Percentiles rank a stretch among this genome's conserved stretches.
Conservation (phyloP, 2,797 vertebrate species). For the Melanotaenia boesemani region DNA sequence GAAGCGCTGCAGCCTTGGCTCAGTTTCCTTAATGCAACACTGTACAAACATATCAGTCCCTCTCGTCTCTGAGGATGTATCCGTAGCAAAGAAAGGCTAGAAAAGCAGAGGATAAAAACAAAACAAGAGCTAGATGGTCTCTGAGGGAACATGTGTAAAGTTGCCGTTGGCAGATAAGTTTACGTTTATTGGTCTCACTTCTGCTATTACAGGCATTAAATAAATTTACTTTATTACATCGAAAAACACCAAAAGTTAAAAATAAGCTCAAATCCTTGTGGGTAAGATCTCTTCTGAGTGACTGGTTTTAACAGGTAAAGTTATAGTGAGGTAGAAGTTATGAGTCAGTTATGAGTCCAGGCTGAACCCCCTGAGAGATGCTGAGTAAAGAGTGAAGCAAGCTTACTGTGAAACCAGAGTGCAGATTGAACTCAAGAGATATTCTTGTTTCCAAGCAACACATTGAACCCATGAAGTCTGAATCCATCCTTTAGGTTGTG, state of each 20-base stretch:
- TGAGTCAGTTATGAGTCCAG: slow-evolving; percentile 13
- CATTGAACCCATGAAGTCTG: background rate
- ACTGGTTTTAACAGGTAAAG: slow-evolving; percentile 42
- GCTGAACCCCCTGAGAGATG: slow-evolving; percentile 19
- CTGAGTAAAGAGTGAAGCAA: slow-evolving; percentile 27
- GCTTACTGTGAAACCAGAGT: slow-evolving; percentile 28
- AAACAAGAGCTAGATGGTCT: slow-evolving; percentile 52
- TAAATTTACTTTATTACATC: slow-evolving; percentile 63
- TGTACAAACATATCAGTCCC: slow-evolving; percentile 71
- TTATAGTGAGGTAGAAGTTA: slow-evolving; percentile 19
- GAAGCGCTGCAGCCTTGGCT: slow-evolving; percentile 56
- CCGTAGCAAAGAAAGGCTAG: slow-evolving; percentile 45
- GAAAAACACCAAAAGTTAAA: slow-evolving; percentile 62
- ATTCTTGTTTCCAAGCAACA: background rate
- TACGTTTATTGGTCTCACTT: slow-evolving; percentile 47
- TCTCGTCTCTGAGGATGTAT: slow-evolving; percentile 57
- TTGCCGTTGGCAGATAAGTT: slow-evolving; percentile 53
- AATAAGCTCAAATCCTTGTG: slow-evolving; percentile 57
- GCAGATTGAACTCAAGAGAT: slow-evolving; percentile 21
- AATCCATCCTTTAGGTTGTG: slow-evolving; percentile 20
- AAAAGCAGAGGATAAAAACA: slow-evolving; percentile 38
- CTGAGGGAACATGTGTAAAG: slow-evolving; percentile 60
- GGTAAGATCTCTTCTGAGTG: slow-evolving; percentile 5
- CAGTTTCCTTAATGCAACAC: slow-evolving; percentile 52
- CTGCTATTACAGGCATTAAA: slow-evolving; percentile 57